phyloP scores from a whole-genome alignment of 2,113 vertebrate species.

The Seriola rivoliana region DNA sequence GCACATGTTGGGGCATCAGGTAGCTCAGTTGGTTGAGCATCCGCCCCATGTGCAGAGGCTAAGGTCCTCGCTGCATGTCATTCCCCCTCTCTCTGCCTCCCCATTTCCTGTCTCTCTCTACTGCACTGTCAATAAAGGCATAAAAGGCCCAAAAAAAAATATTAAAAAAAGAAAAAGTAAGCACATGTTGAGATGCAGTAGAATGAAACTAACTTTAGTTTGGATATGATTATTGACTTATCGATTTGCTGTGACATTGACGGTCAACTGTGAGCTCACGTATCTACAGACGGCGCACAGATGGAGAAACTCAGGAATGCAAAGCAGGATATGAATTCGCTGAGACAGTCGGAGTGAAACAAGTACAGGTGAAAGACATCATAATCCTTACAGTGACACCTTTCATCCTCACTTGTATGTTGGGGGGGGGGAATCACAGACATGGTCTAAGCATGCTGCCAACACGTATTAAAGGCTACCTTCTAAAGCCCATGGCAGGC shows the following conservation, averaged over 20 bases:
- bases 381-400: conserved; percentile 8
- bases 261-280: not conserved
- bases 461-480: conserved; percentile 57
- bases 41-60: too few relatives aligned
- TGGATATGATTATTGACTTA: not conserved
- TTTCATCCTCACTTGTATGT: conserved; percentile 26
- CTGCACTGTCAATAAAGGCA: too few relatives aligned
- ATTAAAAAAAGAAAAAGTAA: too few relatives aligned
- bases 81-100: too few relatives aligned
- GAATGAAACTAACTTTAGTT: not conserved
- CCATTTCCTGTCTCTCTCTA: too few relatives aligned
- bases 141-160: too few relatives aligned
- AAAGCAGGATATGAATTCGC: conserved; percentile 10
- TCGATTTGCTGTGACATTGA: not conserved
- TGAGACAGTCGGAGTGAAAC: not conserved
- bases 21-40: too few relatives aligned
- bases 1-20: not conserved
- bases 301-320: not conserved
- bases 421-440: conserved; percentile 4
- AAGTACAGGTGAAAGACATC: not conserved
- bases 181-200: not conserved
- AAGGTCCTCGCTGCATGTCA: too few relatives aligned
- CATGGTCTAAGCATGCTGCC: conserved; percentile 34
- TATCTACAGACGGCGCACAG: not conserved
- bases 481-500: conserved; percentile 38